These are phyloP conservation scores for Eleutherodactylus coqui DNA, from an alignment of 2,797 vertebrate species.

Conservation along the genomic window DNA sequence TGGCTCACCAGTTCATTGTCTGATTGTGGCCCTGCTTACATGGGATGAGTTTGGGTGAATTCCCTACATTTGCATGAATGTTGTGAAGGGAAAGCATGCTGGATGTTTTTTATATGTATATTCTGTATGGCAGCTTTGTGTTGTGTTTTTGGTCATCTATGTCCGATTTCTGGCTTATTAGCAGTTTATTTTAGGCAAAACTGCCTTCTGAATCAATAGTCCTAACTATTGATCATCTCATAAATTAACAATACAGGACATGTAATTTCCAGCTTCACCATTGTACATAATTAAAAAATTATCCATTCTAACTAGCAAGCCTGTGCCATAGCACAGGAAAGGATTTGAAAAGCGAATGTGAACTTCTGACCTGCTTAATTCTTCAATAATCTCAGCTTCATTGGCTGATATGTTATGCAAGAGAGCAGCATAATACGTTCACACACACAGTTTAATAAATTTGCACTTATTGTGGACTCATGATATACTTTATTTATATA, in stretches of 20 bases:
- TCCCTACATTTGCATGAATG: no score
- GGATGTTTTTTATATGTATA: not conserved
- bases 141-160: not conserved
- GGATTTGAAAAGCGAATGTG: not conserved
- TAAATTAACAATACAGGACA: not conserved
- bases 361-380: constrained; percentile 22
- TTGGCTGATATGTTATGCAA: not conserved
- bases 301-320: not conserved
- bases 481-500: constrained; percentile 21
- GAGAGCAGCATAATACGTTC: constrained; percentile 21
- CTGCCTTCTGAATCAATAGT: not conserved
- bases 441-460: constrained; percentile 29
- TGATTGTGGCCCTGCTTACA: no score
- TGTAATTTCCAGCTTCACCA: not conserved
- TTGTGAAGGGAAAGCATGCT: not conserved
- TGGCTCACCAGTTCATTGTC: no score
- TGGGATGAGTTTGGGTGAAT: no score
- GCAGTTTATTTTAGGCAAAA: not conserved
- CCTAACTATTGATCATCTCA: constrained; percentile 18
- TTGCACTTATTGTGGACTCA: constrained; percentile 6
- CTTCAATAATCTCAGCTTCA: not conserved
- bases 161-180: not conserved
- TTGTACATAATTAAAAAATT: not conserved
- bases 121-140: not conserved
- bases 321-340: not conserved